Evolutionary conservation across 2,797 vertebrate genomes (phyloP).

Genomic region (Platyrinchus mystaceus): DNA sequence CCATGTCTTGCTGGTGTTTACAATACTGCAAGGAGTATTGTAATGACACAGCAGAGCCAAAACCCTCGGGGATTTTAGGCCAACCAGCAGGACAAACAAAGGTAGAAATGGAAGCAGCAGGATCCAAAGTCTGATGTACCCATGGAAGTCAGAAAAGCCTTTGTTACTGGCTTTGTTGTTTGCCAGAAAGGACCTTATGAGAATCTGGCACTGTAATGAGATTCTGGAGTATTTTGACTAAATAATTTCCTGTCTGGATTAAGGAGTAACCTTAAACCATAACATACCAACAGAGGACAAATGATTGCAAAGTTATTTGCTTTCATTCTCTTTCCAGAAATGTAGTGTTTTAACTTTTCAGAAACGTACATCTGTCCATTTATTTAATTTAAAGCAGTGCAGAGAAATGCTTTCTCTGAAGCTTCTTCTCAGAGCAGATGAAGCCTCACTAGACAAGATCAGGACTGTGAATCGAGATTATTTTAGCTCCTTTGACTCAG

Average conservation of each 20-base stretch:
- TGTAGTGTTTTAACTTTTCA: neutral
- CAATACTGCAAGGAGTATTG: neutral
- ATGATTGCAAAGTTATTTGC: neutral
- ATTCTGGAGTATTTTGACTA: neutral
- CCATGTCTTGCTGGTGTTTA: neutral
- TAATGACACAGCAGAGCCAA: neutral
- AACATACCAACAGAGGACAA: neutral
- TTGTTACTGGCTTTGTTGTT: neutral
- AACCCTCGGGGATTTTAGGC: neutral
- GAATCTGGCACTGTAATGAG: neutral
- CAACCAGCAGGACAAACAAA: neutral
- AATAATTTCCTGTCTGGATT: neutral
- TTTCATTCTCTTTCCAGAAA: neutral
- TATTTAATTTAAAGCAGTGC: neutral
- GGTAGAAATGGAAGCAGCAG: neutral
- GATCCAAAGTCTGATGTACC: neutral
- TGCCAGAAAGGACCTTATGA: neutral
- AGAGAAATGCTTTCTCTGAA: neutral
- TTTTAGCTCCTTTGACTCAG: neutral
- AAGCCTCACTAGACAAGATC: neutral
- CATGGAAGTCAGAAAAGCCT: neutral
- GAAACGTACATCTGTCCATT: neutral
- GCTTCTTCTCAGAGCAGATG: neutral
- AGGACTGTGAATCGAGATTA: neutral
- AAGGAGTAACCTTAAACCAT: neutral